A percentile compares a stretch with the other conserved stretches of the same genome.
Conservation (phyloP, 1,140 invertebrate genomes). For the Sminthurinus signatus region DNA sequence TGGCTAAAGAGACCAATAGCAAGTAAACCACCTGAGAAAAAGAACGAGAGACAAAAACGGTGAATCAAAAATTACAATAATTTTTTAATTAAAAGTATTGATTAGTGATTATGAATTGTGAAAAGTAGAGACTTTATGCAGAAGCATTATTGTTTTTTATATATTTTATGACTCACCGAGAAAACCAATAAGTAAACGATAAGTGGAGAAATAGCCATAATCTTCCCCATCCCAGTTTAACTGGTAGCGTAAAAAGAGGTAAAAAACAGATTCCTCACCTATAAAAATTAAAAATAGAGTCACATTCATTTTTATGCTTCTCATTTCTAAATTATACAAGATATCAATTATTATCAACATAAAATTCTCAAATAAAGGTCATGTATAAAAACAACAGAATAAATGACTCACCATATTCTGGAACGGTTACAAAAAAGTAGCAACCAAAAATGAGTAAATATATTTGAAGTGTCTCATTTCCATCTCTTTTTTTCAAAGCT, state of each 20-base stretch:
- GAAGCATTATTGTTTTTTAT: neutral
- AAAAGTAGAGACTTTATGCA: no score
- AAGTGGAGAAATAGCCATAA: constrained; percentile 16
- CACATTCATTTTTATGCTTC: no score
- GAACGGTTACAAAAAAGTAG: constrained; percentile 1
- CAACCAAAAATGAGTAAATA: neutral
- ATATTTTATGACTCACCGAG: constrained; percentile 1
- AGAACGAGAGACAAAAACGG: neutral
- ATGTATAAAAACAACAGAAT: no score
- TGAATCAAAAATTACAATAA: neutral
- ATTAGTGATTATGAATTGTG: neutral
- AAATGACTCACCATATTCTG: constrained; percentile 10
- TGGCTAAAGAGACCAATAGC: constrained; percentile 17
- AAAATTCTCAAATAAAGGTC: no score
- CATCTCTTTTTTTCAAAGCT: neutral
- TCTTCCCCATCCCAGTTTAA: constrained; percentile 11
- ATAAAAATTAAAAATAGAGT: neutral
- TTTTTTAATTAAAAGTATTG: neutral
- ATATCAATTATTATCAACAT: no score
- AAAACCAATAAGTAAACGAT: constrained; percentile 14
- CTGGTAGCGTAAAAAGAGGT: constrained; percentile 17
- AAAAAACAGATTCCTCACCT: constrained; percentile 18
- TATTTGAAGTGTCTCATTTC: neutral
- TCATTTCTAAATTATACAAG: neutral
- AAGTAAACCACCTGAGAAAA: constrained; percentile 9